Evolutionary conservation across 2,113 vertebrate genomes (phyloP).

Genomic region (Nycticebus coucang): DNA sequence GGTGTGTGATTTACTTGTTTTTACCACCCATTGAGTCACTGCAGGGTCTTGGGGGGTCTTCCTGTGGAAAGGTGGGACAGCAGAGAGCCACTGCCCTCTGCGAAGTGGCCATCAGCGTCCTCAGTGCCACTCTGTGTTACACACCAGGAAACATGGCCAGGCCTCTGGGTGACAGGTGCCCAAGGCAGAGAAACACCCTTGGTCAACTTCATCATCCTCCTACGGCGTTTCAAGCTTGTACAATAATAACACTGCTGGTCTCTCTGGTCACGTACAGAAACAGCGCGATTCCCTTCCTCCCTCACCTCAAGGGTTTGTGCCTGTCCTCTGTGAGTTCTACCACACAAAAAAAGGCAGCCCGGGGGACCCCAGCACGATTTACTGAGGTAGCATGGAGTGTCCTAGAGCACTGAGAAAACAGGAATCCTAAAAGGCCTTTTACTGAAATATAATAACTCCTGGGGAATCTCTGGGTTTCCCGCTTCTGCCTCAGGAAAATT

Average conservation of each 20-base stretch:
- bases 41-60: neutral
- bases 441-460: conserved; percentile 2
- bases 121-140: no score
- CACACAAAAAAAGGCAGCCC: neutral
- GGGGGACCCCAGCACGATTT: neutral
- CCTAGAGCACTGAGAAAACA: neutral
- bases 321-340: neutral
- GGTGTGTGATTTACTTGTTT: neutral
- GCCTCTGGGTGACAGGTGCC: neutral
- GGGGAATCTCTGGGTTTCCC: conserved; percentile 52
- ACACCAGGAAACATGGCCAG: neutral
- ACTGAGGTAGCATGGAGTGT: neutral
- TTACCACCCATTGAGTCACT: neutral
- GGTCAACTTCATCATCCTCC: neutral
- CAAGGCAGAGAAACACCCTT: no score
- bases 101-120: rapidly evolving
- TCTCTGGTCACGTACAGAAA: neutral
- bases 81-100: neutral
- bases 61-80: neutral
- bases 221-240: neutral
- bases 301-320: neutral
- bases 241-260: no score
- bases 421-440: conserved; percentile 16
- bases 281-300: neutral
- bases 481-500: conserved; percentile 49